Evolutionary conservation across 2,797 vertebrate species (phyloP), one percentile per base, ranked within the genome.

Genomic region (Urocyon cinereoargenteus): DNA sequence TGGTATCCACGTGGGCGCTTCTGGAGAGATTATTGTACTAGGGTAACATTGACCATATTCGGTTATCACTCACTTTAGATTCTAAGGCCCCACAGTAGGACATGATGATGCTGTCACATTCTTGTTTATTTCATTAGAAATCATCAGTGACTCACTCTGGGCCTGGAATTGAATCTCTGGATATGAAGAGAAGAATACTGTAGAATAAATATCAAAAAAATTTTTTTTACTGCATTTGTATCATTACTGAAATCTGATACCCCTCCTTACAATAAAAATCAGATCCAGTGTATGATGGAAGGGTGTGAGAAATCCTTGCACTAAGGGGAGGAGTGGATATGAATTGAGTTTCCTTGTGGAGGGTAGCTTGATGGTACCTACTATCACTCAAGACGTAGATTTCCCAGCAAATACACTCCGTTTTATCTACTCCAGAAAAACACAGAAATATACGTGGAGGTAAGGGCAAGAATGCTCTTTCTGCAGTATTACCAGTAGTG

Each of bases 381-480:
- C 66, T 79, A 8, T 51, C 68, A 89, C 9, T 45, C 62, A 57
- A 94, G 59, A 49, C n/a, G n/a, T 57, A 24, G 8, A 53, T 70
- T 34, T 36, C 45, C 51, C 62, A 86, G 86, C 19, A 96, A 86
- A 86, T 82, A 51, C 1, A 66, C 31, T 68, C 28, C 40, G 45
- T 93, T 82, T 77, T 81, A 86, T 68, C 86, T 90, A 45, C 40
- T 90, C 49, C 59, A 90, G 90, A 86, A 86, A 94, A 90, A 45
- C 21, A 64, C 62, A 81, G 11, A 77, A 78, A 86, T 72, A 16
- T 18, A 31, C 10, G 26, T 11, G 28, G 24, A 79, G 31, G 9
- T 34, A n/a, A 28, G 10, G 90, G 24, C 53, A 78, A 64, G 75
- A 78, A 61, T 78, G 34, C 26, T 61, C 19, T 21, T 55, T 53